A percentile compares a stretch with the other conserved stretches of the same genome.
phyloP scores from a whole-genome alignment of 2,797 vertebrate species.

The Aldrovandia affinis region DNA sequence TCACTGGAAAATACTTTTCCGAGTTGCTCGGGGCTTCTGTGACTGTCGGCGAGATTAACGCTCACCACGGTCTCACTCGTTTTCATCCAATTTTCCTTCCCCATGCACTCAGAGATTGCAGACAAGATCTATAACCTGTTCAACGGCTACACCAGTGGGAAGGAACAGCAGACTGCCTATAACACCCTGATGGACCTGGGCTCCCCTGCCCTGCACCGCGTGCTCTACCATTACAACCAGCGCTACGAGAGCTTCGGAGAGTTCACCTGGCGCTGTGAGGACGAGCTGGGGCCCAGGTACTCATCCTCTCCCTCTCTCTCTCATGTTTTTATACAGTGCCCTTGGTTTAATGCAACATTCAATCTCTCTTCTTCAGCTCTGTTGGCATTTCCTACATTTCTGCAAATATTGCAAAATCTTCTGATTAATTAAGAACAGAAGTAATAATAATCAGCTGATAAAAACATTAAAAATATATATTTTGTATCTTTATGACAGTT shows the following conservation, averaged over 20 bases:
- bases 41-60: background rate
- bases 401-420: too few species aligned
- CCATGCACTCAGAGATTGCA: constrained; percentile 82
- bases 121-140: constrained; percentile 99
- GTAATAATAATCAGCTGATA: too few species aligned
- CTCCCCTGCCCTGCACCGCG: constrained; percentile 89
- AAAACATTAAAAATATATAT: too few species aligned
- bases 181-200: constrained; percentile 95
- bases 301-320: background rate
- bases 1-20: background rate
- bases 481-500: too few species aligned
- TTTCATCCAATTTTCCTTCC: background rate
- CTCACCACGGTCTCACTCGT: background rate
- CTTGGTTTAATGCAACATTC: background rate
- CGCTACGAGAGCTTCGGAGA: constrained; percentile 97
- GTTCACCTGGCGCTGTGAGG: constrained; percentile 98
- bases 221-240: constrained; percentile 97
- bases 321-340: background rate
- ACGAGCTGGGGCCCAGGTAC: constrained; percentile 96
- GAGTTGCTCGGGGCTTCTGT: background rate
- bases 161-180: constrained; percentile 97
- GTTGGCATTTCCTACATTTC: too few species aligned
- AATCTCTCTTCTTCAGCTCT: too few species aligned
- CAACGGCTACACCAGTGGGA: constrained; percentile 97
- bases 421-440: too few species aligned